Percentiles rank a stretch among this genome's conserved stretches.
Conservation (phyloP, 2,888 invertebrate species). For the Nomada lathburiana region DNA sequence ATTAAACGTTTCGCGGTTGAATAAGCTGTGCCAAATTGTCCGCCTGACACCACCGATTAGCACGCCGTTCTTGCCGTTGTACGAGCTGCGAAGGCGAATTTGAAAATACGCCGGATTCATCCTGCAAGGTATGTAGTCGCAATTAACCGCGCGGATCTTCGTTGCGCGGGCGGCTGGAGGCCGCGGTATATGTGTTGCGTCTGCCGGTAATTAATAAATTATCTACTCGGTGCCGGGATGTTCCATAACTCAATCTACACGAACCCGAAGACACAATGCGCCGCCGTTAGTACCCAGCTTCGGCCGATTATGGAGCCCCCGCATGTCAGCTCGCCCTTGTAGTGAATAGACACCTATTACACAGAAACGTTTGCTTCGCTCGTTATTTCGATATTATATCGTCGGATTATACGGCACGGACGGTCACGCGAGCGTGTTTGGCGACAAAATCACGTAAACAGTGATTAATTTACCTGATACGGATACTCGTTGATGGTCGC, state of each 20-base stretch:
- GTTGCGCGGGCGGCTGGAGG: neutral
- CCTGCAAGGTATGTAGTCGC: conserved; percentile 12
- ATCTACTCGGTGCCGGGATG: neutral
- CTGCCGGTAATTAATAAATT: conserved; percentile 27
- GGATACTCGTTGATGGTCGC: conserved; percentile 76
- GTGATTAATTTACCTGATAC: conserved; percentile 71
- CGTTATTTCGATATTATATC: neutral
- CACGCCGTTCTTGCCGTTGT: conserved; percentile 57
- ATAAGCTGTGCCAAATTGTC: conserved; percentile 81
- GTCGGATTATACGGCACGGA: neutral
- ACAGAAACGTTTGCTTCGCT: conserved; percentile 18
- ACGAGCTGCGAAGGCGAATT: conserved; percentile 74
- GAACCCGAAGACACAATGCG: conserved; percentile 77
- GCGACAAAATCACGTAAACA: conserved; percentile 11
- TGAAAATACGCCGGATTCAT: neutral
- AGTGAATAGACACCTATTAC: conserved; percentile 61
- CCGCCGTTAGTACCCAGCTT: conserved; percentile 80
- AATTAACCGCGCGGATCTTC: neutral
- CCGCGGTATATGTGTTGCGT: neutral
- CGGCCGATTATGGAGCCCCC: conserved; percentile 79
- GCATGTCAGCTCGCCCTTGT: conserved; percentile 67
- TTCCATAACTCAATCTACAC: conserved; percentile 14
- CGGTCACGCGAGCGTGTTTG: neutral
- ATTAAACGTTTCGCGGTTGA: conserved; percentile 79
- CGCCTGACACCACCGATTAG: conserved; percentile 68